Evolutionary conservation across 2,113 vertebrate species (phyloP).

Genomic region (Platichthys flesus): DNA sequence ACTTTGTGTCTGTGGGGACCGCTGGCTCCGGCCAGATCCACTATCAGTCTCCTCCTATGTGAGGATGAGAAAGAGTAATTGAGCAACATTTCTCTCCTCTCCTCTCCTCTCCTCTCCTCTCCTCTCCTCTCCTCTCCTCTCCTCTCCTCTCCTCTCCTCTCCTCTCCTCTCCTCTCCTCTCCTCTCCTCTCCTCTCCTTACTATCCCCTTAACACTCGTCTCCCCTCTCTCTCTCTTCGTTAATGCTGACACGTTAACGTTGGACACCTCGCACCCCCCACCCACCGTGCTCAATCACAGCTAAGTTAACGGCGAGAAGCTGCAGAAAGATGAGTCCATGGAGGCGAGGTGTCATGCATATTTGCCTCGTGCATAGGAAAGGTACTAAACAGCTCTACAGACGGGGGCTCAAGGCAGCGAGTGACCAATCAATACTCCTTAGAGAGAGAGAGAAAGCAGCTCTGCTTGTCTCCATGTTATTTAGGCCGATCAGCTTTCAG

Average conservation of each 20-base stretch:
- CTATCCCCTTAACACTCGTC: background rate
- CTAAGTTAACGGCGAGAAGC: slow-evolving; percentile 12
- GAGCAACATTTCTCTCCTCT: slow-evolving; percentile 1
- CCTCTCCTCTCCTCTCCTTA: background rate
- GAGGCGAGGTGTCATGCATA: slow-evolving; percentile 17
- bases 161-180: background rate
- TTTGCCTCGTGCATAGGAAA: slow-evolving; percentile 36
- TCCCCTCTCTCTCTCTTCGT: background rate
- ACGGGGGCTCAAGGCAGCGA: slow-evolving; percentile 35
- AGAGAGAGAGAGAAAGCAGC: slow-evolving; percentile 37
- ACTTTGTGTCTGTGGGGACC: slow-evolving; percentile 37
- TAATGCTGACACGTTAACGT: slow-evolving; percentile 47
- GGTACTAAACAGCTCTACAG: slow-evolving; percentile 41
- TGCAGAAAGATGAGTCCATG: slow-evolving; percentile 28
- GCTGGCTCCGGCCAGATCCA: slow-evolving; percentile 45
- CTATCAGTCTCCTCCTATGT: slow-evolving; percentile 37
- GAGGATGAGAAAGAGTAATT: slow-evolving; percentile 32
- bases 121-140: background rate
- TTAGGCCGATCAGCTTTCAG: slow-evolving; percentile 68
- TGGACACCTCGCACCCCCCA: slow-evolving; percentile 28
- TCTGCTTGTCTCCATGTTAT: slow-evolving; percentile 45
- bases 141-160: background rate
- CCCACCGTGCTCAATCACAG: slow-evolving; percentile 18
- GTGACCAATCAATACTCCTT: slow-evolving; percentile 65
- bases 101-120: background rate